Evolutionary conservation across 2,113 vertebrate genomes (phyloP).

Genomic region (Scomber japonicus): DNA sequence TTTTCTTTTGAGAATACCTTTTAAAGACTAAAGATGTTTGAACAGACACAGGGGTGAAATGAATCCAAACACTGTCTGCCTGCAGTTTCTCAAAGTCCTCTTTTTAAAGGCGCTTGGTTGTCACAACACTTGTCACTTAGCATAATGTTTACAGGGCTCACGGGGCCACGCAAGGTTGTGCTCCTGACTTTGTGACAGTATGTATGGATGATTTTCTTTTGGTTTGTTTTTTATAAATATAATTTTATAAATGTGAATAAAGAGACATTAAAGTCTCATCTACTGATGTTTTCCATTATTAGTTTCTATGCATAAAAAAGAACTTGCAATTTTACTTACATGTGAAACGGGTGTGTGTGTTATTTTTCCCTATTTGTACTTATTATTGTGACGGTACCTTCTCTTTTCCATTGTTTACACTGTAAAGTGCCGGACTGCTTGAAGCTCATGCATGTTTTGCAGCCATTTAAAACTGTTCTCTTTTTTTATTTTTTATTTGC

Average conservation of each 20-base stretch:
- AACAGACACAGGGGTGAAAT: slow-evolving; percentile 51
- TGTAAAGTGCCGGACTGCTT: slow-evolving; percentile 70
- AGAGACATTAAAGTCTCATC: slow-evolving; percentile 60
- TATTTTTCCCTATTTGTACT: slow-evolving; percentile 48
- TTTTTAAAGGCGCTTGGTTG: slow-evolving; percentile 72
- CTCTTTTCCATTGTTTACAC: slow-evolving; percentile 75
- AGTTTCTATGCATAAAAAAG: slow-evolving; percentile 79
- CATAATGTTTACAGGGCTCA: slow-evolving; percentile 76
- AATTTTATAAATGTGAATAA: slow-evolving; percentile 70
- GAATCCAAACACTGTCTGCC: slow-evolving; percentile 73
- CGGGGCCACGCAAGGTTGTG: slow-evolving; percentile 57
- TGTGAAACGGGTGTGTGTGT: slow-evolving; percentile 77
- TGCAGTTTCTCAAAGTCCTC: slow-evolving; percentile 69
- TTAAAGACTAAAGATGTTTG: slow-evolving; percentile 69
- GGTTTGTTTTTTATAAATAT: slow-evolving; percentile 13
- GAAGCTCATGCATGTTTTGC: slow-evolving; percentile 76
- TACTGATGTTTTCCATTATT: slow-evolving; percentile 60
- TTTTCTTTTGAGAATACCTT: slow-evolving; percentile 66
- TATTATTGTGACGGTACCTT: slow-evolving; percentile 67
- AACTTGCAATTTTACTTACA: slow-evolving; percentile 58
- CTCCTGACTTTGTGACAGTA: slow-evolving; percentile 65
- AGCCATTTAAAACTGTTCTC: slow-evolving; percentile 50
- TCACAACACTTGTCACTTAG: slow-evolving; percentile 80
- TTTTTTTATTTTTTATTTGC: slow-evolving; percentile 23
- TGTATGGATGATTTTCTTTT: slow-evolving; percentile 41